Evolutionary conservation across 2,113 vertebrate genomes (phyloP).

Genomic region (Ardeotis arabs): DNA sequence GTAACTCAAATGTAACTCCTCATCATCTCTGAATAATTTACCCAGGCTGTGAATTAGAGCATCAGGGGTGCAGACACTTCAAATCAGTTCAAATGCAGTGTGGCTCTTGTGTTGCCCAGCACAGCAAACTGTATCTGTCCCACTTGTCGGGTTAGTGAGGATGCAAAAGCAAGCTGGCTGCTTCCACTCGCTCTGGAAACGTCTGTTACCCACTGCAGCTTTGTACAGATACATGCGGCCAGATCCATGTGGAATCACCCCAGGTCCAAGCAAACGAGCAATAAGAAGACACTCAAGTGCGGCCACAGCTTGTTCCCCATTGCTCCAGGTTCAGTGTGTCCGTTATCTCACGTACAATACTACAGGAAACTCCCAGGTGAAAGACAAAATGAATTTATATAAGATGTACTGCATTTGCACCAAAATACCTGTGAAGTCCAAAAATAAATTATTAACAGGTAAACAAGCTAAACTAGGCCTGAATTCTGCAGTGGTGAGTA

Average conservation of each 20-base stretch:
- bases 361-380: not conserved
- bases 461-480: not conserved
- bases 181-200: not conserved
- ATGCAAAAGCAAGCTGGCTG: not conserved
- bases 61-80: not conserved
- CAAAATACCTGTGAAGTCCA: not conserved
- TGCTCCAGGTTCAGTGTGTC: not conserved
- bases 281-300: not conserved
- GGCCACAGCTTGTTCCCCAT: not conserved
- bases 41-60: not conserved
- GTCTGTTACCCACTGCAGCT: not conserved
- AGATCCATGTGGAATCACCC: not conserved
- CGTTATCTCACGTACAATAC: not conserved
- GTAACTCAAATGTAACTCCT: not conserved
- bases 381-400: not conserved
- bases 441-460: not conserved
- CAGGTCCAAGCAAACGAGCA: not conserved
- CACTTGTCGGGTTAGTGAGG: not conserved
- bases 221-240: not conserved
- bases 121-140: not conserved
- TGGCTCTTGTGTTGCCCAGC: not conserved
- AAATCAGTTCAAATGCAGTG: not conserved
- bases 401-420: not conserved
- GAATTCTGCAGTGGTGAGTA: not conserved
- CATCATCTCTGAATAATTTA: not conserved